phyloP scores from a whole-genome alignment of 2,113 vertebrate genomes.

The Mormoops blainvillei region DNA sequence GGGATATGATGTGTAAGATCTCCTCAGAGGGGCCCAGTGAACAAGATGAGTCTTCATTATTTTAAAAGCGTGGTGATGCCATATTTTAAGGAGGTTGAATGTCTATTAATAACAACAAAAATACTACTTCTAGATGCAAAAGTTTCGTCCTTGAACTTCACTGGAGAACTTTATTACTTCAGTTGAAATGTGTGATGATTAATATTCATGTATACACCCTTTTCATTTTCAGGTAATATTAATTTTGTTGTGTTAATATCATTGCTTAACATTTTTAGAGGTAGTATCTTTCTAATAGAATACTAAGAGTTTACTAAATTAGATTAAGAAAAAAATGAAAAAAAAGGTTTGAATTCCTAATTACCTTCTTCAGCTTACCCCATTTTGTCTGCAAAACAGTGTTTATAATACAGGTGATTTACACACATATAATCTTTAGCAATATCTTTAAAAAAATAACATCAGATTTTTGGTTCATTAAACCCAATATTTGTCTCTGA shows the following conservation, averaged over 20 bases:
- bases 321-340: background rate
- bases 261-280: background rate
- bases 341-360: background rate
- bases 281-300: background rate
- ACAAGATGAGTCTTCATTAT: background rate
- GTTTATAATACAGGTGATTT: background rate
- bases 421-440: background rate
- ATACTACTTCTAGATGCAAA: background rate
- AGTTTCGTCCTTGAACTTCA: background rate
- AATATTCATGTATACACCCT: background rate
- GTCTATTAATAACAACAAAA: background rate
- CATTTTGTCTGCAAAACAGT: background rate
- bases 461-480: background rate
- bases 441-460: conserved; percentile 25
- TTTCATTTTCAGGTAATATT: background rate
- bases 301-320: background rate
- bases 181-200: background rate
- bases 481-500: conserved; percentile 8
- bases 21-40: background rate
- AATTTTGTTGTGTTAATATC: background rate
- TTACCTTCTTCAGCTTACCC: background rate
- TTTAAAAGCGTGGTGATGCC: background rate
- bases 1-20: too few relatives aligned
- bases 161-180: background rate
- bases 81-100: background rate